Percentiles rank a stretch among this genome's conserved stretches.
Evolutionary conservation across 2,888 invertebrate genomes (phyloP).

Genomic region (Aporophyla nigra): DNA sequence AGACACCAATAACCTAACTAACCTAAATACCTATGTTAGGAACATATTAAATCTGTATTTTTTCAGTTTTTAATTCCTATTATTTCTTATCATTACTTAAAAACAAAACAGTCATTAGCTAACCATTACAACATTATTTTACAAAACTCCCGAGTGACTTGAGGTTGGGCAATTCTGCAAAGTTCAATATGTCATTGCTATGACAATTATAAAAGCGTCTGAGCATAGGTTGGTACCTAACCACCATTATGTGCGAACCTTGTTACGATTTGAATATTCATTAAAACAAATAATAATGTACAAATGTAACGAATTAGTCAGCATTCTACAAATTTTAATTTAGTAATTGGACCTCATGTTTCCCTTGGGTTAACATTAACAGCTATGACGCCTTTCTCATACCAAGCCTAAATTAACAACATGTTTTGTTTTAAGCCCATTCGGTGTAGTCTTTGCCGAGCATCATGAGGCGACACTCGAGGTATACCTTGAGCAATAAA

Average conservation of each 20-base stretch:
- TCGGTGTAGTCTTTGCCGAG: conserved; percentile 60
- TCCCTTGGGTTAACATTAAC: conserved; percentile 65
- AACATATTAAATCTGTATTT: background rate
- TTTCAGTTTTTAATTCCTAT: background rate
- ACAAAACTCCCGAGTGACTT: conserved; percentile 13
- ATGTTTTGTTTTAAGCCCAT: conserved; percentile 52
- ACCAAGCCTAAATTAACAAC: conserved; percentile 68
- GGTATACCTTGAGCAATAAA: conserved; percentile 51
- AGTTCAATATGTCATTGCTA: conserved; percentile 28
- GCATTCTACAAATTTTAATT: conserved; percentile 69
- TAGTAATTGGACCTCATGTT: conserved; percentile 65
- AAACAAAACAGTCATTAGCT: background rate
- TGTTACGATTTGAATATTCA: conserved; percentile 64
- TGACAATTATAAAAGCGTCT: conserved; percentile 29
- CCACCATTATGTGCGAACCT: conserved; percentile 29
- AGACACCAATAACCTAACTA: background rate
- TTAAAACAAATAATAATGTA: conserved; percentile 50
- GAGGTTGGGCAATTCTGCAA: conserved; percentile 43
- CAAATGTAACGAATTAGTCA: conserved; percentile 62
- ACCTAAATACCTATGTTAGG: background rate
- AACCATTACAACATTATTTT: background rate
- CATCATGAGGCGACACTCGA: conserved; percentile 72
- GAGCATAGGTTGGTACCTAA: background rate
- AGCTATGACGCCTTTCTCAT: conserved; percentile 52
- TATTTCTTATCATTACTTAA: background rate